Evolutionary conservation across 2,888 invertebrate species (phyloP).

Genomic region (Embidobia sp.): DNA sequence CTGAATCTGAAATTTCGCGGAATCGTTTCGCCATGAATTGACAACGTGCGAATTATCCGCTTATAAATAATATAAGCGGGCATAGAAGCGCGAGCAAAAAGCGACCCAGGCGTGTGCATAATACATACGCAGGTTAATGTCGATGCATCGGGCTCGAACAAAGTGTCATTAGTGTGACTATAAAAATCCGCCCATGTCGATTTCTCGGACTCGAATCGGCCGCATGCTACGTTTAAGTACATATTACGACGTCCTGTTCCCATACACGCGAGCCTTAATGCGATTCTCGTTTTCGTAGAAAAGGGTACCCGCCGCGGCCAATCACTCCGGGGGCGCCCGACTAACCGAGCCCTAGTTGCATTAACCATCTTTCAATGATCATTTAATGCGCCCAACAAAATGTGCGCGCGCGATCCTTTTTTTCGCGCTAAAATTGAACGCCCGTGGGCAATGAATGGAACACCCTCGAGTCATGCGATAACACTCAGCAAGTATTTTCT

Average conservation of each 20-base stretch:
- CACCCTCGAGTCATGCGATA: conserved; percentile 40
- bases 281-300: conserved; percentile 61
- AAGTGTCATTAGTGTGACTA: conserved; percentile 64
- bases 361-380: conserved; percentile 40
- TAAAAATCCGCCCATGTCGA: conserved; percentile 61
- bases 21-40: conserved; percentile 21
- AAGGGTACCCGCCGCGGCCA: conserved; percentile 22
- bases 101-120: conserved; percentile 41
- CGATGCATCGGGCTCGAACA: conserved; percentile 57
- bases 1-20: conserved; percentile 29
- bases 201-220: conserved; percentile 57
- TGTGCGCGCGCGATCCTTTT: conserved; percentile 8
- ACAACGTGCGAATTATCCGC: conserved; percentile 20
- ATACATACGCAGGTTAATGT: conserved; percentile 49
- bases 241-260: conserved; percentile 61
- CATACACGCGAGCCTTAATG: conserved; percentile 54
- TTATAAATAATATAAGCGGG: conserved; percentile 32
- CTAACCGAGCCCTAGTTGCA: conserved; percentile 28
- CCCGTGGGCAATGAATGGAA: conserved; percentile 33
- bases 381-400: conserved; percentile 15
- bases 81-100: conserved; percentile 39
- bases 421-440: conserved; percentile 16
- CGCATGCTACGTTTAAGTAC: conserved; percentile 57
- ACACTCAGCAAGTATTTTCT: conserved; percentile 43
- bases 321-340: conserved; percentile 10